Percentiles rank a stretch among this genome's conserved stretches.
Conservation (phyloP, 2,888 invertebrate genomes). For the Alitta virens region DNA sequence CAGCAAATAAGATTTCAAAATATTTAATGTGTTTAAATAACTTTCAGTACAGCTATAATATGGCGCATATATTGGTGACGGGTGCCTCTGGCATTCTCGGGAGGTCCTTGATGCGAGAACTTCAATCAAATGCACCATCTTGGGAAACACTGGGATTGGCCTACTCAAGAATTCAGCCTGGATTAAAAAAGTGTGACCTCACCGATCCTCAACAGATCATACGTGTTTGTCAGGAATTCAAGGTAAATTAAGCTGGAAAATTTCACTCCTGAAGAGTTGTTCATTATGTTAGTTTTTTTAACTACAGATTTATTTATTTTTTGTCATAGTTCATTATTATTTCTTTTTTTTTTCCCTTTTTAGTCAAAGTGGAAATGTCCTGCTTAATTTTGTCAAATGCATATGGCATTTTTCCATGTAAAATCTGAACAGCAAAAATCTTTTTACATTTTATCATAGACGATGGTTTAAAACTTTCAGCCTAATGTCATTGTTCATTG, state of each 20-base stretch:
- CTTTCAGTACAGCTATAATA: too few species aligned
- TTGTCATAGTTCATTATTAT: neutral
- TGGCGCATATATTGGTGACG: conserved; percentile 55
- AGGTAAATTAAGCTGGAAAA: conserved; percentile 45
- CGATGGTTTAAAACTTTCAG: conserved; percentile 33
- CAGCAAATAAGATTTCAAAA: too few species aligned
- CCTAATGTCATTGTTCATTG: conserved; percentile 59
- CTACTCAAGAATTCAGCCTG: conserved; percentile 45
- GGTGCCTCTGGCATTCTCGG: conserved; percentile 61
- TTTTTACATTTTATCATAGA: too few species aligned
- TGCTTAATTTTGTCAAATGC: too few species aligned
- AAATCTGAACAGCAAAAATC: too few species aligned
- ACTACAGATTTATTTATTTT: too few species aligned
- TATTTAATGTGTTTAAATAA: too few species aligned
- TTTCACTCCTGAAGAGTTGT: too few species aligned
- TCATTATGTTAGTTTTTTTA: too few species aligned
- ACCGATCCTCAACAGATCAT: conserved; percentile 48
- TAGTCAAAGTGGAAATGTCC: too few species aligned
- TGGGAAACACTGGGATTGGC: conserved; percentile 52
- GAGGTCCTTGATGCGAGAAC: conserved; percentile 50
- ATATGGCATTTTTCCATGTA: too few species aligned
- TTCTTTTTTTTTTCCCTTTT: neutral
- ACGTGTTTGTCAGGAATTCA: conserved; percentile 46
- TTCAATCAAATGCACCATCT: conserved; percentile 36
- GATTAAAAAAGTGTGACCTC: conserved; percentile 55